phyloP scores from a whole-genome alignment of 2,888 invertebrate genomes.

The Malachius bipustulatus region DNA sequence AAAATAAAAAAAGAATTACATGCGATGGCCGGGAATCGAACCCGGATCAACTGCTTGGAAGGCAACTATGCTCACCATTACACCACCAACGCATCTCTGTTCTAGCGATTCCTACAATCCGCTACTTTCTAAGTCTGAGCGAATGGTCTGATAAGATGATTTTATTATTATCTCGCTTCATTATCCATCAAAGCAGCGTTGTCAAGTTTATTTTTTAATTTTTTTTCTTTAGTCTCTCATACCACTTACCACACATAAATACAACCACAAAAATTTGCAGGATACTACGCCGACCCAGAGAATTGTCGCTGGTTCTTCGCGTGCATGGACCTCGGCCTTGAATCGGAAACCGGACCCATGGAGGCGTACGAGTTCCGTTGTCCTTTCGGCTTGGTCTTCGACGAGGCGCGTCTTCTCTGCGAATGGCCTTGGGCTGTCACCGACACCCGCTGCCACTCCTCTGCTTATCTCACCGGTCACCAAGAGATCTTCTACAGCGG shows the following conservation, averaged over 20 bases:
- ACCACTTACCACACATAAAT: background rate
- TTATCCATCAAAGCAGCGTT: too few species aligned
- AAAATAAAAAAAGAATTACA: too few species aligned
- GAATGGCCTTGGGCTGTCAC: constrained; percentile 74
- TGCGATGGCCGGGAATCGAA: constrained; percentile 40
- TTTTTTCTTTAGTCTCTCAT: background rate
- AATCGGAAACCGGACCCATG: constrained; percentile 37
- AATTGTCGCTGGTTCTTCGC: constrained; percentile 80
- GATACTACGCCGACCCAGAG: constrained; percentile 69
- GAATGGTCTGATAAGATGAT: too few species aligned
- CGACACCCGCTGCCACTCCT: constrained; percentile 34
- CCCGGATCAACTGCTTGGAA: constrained; percentile 40
- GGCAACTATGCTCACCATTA: constrained; percentile 34
- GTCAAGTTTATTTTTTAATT: background rate
- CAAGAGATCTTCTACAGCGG: constrained; percentile 41
- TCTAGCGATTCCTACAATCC: too few species aligned
- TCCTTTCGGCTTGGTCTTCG: constrained; percentile 68
- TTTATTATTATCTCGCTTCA: too few species aligned
- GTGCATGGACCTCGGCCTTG: constrained; percentile 61
- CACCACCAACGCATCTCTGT: constrained; percentile 2
- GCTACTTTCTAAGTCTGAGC: too few species aligned
- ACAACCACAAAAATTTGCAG: constrained; percentile 31
- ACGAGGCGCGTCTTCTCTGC: constrained; percentile 55
- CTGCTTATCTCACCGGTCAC: constrained; percentile 29
- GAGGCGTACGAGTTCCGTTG: constrained; percentile 72